Evolutionary conservation across 2,888 invertebrate species (phyloP), one percentile per base, ranked within the genome.

Genomic region (Diogma glabrata): DNA sequence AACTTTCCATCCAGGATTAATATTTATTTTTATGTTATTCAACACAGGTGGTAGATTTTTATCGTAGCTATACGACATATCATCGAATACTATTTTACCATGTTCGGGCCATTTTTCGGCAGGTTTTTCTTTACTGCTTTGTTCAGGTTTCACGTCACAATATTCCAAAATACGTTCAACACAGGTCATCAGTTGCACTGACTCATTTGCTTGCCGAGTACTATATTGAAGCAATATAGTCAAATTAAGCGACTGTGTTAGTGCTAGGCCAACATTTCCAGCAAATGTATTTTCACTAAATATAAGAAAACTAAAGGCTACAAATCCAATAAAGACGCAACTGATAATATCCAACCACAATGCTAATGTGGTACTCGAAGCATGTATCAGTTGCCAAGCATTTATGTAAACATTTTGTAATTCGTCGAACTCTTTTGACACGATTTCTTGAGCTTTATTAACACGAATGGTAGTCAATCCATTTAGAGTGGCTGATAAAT

Each of bases 381-480:
- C n/a, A 67, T 67, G 66, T 3, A 43, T 8, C 23, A 43, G 43
- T 14, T 22, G 23, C 22, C 22, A 20, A 12, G 69, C 67, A 26
- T 63, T 61, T 45, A 67, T 70, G 52, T 70, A 70, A 7, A 69
- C 67, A 59, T 70, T 84, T 72, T 87, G 86, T 56, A 83, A 75
- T 22, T 66, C 64, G 62, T 88, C 88, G 59, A 89, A 88, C 60
- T 87, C 85, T 59, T 79, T 75, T 43, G 79, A 77, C 49, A 94
- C 79, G 60, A 79, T 73, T 1, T 73, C 61, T 64, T 86, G 78
- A 2, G 85, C 82, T 20, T 78, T 75, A 2, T 84, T 81, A 1
- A 92, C 84, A 53, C 95, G 75, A 54, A 96, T 91, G 0, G 91
- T 91, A 30, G 86, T 80, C 24, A 95, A 76, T 2, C 95, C 95